phyloP scores from a whole-genome alignment of 2,113 vertebrate species.

The Poeciliopsis occidentalis region DNA sequence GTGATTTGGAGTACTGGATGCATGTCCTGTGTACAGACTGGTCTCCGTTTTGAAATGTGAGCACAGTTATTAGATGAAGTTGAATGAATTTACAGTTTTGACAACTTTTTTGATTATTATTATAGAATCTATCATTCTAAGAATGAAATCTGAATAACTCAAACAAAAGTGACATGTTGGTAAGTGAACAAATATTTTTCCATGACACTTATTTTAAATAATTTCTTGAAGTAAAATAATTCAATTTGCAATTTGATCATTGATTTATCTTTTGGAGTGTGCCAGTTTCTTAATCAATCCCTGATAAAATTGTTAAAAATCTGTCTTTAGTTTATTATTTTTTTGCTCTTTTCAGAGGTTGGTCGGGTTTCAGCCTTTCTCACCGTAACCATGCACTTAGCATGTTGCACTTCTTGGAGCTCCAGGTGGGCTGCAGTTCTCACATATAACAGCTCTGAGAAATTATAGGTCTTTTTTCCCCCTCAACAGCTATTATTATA shows the following conservation, averaged over 20 bases:
- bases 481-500: too few relatives aligned
- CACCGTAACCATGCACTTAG: too few relatives aligned
- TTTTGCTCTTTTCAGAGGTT: too few relatives aligned
- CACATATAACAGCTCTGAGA: too few relatives aligned
- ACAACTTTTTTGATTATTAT: not conserved
- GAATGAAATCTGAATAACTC: not conserved
- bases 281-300: too few relatives aligned
- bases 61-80: not conserved
- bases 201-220: not conserved
- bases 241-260: not conserved
- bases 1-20: constrained; percentile 12
- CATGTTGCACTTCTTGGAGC: too few relatives aligned
- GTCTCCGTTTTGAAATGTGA: not conserved
- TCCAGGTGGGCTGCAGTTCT: too few relatives aligned
- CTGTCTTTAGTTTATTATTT: too few relatives aligned
- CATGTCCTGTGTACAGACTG: not conserved
- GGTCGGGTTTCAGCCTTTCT: too few relatives aligned
- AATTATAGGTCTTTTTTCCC: too few relatives aligned
- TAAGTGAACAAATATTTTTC: too few relatives aligned
- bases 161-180: not conserved
- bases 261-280: not conserved
- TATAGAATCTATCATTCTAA: not conserved
- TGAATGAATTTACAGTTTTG: not conserved
- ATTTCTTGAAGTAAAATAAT: not conserved
- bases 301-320: too few relatives aligned